These are phyloP conservation scores for Tautogolabrus adspersus DNA, from an alignment of 2,113 vertebrate genomes.

Conservation along the genomic window DNA sequence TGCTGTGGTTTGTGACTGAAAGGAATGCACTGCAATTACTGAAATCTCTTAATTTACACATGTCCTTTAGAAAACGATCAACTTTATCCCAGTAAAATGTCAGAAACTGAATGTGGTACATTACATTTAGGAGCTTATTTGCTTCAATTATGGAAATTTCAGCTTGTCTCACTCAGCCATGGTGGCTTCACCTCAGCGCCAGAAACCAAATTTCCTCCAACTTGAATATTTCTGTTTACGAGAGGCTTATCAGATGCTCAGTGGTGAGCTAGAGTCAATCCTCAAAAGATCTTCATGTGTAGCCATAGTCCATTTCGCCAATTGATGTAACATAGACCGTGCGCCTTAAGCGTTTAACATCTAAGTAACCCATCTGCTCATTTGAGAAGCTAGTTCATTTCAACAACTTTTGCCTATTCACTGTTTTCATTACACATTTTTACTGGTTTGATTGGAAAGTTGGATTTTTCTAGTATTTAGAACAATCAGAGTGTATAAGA, in stretches of 20 bases:
- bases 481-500: neutral
- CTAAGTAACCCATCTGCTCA: neutral
- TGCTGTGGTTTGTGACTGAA: neutral
- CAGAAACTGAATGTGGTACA: neutral
- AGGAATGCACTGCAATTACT: no score
- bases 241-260: neutral
- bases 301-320: neutral
- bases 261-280: neutral
- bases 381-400: neutral
- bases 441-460: neutral
- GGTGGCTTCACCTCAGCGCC: neutral
- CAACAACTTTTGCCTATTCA: no score
- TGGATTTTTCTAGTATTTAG: neutral
- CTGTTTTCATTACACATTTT: no score
- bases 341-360: neutral
- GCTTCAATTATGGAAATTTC: neutral
- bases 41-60: neutral
- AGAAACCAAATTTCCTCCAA: neutral
- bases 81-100: neutral
- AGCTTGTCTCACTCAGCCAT: neutral
- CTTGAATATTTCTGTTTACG: neutral
- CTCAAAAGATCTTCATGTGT: neutral
- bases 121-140: neutral
- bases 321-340: neutral
- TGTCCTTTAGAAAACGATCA: neutral